phyloP scores from a whole-genome alignment of 2,113 vertebrate genomes.

The Menidia beryllina region DNA sequence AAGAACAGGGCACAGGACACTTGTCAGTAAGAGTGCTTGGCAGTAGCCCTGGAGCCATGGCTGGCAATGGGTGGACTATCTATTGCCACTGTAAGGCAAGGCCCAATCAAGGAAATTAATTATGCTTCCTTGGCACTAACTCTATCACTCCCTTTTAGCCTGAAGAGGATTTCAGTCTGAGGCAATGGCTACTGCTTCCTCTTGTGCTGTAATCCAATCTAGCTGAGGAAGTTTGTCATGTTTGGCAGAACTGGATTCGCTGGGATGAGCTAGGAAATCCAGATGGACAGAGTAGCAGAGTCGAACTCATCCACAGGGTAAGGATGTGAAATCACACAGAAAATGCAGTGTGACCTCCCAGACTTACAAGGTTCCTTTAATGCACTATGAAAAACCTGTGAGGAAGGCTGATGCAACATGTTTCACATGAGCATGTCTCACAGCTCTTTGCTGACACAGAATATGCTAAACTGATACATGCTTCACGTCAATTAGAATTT shows the following conservation, averaged over 20 bases:
- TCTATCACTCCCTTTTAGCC: conserved; percentile 75
- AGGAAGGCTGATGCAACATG: conserved; percentile 71
- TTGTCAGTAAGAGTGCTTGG: conserved; percentile 57
- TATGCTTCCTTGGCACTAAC: conserved; percentile 78
- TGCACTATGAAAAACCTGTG: conserved; percentile 77
- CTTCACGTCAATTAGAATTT: conserved; percentile 59
- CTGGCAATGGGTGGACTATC: conserved; percentile 72
- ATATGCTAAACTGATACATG: conserved; percentile 63
- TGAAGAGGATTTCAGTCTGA: conserved; percentile 62
- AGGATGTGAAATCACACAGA: conserved; percentile 76
- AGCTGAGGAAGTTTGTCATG: conserved; percentile 77
- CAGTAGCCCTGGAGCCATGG: conserved; percentile 62
- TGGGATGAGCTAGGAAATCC: conserved; percentile 61
- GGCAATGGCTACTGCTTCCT: conserved; percentile 40
- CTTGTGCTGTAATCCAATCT: conserved; percentile 65
- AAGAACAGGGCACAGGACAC: conserved; percentile 61
- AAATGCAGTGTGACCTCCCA: conserved; percentile 74
- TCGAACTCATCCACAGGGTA: conserved; percentile 66
- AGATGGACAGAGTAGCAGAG: conserved; percentile 64
- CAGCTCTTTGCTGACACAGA: conserved; percentile 60
- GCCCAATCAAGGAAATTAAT: conserved; percentile 79
- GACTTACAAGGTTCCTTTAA: conserved; percentile 65
- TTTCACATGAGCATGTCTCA: conserved; percentile 63
- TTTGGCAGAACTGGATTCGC: conserved; percentile 72
- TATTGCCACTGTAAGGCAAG: conserved; percentile 64